phyloP scores from a whole-genome alignment of 2,888 invertebrate genomes.

The Neoascia interrupta region DNA sequence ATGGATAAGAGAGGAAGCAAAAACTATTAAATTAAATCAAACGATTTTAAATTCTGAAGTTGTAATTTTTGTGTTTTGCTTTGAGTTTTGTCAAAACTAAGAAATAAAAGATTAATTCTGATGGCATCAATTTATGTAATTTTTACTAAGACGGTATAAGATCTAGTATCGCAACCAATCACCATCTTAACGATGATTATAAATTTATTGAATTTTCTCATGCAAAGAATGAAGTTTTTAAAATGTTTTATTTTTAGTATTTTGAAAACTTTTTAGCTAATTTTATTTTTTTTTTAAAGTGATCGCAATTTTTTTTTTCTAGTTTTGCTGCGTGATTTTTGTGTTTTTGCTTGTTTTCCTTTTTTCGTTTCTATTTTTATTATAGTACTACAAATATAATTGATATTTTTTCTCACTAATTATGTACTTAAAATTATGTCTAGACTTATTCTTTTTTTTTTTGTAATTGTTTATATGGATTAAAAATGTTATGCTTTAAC shows the following conservation, averaged over 20 bases:
- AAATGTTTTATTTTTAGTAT: slow-evolving; percentile 18
- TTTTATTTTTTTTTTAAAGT: slow-evolving; percentile 16
- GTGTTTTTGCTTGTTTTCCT: slow-evolving; percentile 40
- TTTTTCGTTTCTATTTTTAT: slow-evolving; percentile 42
- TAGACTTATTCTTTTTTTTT: slow-evolving; percentile 59
- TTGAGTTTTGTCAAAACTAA: no score
- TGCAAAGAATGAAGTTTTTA: slow-evolving; percentile 7
- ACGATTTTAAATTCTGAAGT: no score
- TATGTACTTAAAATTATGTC: slow-evolving; percentile 63
- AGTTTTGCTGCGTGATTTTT: slow-evolving; percentile 28
- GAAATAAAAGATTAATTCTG: no score
- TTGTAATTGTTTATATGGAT: slow-evolving; percentile 57
- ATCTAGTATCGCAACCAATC: no score
- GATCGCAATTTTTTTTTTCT: slow-evolving; percentile 21
- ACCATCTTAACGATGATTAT: no score
- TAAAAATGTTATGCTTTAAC: slow-evolving; percentile 37
- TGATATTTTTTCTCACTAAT: slow-evolving; percentile 47
- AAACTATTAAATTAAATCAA: no score
- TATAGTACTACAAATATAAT: slow-evolving; percentile 62
- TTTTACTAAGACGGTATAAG: no score
- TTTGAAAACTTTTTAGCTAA: slow-evolving; percentile 12
- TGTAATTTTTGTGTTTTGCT: no score
- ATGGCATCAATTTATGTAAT: no score
- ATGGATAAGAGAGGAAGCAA: no score
- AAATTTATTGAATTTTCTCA: no score